These are phyloP conservation scores for Caradrina clavipalpis DNA, from an alignment of 2,888 invertebrate species.

Conservation along the genomic window DNA sequence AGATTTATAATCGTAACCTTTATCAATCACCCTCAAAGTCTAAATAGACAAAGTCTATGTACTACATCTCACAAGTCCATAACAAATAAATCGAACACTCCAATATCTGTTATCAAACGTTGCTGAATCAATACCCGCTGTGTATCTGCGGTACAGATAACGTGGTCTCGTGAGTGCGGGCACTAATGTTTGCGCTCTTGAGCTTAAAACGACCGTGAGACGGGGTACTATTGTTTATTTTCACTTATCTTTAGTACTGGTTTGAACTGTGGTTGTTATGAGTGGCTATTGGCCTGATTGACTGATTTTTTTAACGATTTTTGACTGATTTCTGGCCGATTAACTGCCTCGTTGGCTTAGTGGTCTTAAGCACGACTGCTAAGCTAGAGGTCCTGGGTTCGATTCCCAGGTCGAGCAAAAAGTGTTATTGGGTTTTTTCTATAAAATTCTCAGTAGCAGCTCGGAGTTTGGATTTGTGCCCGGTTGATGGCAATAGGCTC, in stretches of 20 bases:
- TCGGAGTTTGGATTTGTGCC: too few species aligned
- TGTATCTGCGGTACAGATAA: slow-evolving; percentile 61
- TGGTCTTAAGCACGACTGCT: too few species aligned
- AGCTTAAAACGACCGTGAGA: slow-evolving; percentile 43
- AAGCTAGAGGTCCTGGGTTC: too few species aligned
- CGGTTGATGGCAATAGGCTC: too few species aligned
- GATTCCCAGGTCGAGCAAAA: too few species aligned
- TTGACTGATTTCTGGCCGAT: too few species aligned
- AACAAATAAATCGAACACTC: slow-evolving; percentile 31
- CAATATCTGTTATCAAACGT: slow-evolving; percentile 53
- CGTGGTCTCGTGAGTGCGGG: slow-evolving; percentile 46
- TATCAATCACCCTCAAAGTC: neutral
- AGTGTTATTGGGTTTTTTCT: too few species aligned
- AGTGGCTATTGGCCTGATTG: neutral
- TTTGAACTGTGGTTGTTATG: neutral
- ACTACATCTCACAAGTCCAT: slow-evolving; percentile 2
- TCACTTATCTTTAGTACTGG: slow-evolving; percentile 13
- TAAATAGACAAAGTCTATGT: slow-evolving; percentile 5
- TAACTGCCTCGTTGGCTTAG: too few species aligned
- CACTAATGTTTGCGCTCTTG: slow-evolving; percentile 39
- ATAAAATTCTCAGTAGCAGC: too few species aligned
- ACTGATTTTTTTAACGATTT: too few species aligned
- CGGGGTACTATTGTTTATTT: slow-evolving; percentile 32
- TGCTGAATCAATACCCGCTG: slow-evolving; percentile 66
- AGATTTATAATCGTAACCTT: neutral